Evolutionary conservation across 2,888 invertebrate species (phyloP).

Genomic region (Brachyopa scutellaris): DNA sequence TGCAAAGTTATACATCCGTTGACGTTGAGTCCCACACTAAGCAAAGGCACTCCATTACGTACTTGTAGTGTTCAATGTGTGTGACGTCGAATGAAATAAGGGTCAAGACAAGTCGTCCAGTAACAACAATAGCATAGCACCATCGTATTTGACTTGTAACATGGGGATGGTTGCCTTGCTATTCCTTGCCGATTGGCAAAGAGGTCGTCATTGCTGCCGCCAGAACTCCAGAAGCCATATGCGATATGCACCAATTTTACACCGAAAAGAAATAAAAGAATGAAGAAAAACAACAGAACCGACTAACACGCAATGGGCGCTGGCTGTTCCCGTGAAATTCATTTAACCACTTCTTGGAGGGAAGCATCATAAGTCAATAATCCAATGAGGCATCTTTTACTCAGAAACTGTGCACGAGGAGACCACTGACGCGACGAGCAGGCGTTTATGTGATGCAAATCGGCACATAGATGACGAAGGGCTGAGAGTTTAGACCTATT

Average conservation of each 20-base stretch:
- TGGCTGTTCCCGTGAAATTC: conserved; percentile 22
- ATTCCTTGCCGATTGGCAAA: too few relatives aligned
- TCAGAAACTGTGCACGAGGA: neutral
- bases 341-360: conserved; percentile 27
- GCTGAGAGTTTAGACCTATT: neutral
- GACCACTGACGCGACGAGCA: neutral
- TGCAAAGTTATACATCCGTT: conserved; percentile 36
- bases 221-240: conserved; percentile 34
- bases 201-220: too few relatives aligned
- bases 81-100: neutral
- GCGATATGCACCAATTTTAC: conserved; percentile 29
- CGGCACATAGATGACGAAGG: neutral
- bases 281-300: neutral
- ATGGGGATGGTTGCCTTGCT: too few relatives aligned
- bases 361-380: conserved; percentile 38
- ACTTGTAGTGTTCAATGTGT: neutral
- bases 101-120: conserved; percentile 17
- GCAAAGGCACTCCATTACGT: neutral
- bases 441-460: neutral
- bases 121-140: too few relatives aligned
- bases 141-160: too few relatives aligned
- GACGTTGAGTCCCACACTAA: neutral
- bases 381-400: conserved; percentile 1
- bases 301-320: conserved; percentile 3
- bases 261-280: neutral